Evolutionary conservation across 2,888 invertebrate species (phyloP).

Genomic region (Drosophila neonasuta): DNA sequence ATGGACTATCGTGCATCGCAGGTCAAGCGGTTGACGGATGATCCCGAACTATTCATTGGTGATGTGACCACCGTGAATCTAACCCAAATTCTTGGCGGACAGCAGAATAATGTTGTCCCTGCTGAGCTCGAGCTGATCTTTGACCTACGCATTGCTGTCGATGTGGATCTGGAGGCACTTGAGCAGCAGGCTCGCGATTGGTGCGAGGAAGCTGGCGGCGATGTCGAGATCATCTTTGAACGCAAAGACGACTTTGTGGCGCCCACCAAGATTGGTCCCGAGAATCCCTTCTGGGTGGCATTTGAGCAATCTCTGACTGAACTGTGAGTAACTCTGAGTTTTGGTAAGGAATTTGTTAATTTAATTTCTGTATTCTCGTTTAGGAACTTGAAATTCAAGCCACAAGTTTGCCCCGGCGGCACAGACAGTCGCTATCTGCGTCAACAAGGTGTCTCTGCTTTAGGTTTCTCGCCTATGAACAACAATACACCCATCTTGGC

Average conservation of each 20-base stretch:
- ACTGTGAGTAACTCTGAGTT: slow-evolving; percentile 82
- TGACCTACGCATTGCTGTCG: slow-evolving; percentile 86
- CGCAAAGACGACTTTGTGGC: slow-evolving; percentile 84
- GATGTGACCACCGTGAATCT: slow-evolving; percentile 94
- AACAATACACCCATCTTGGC: slow-evolving; percentile 88
- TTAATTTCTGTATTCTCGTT: not conserved
- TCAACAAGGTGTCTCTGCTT: slow-evolving; percentile 89
- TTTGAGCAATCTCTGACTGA: slow-evolving; percentile 85
- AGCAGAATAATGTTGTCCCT: slow-evolving; percentile 95
- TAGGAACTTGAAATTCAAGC: slow-evolving; percentile 86
- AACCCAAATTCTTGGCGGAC: slow-evolving; percentile 92
- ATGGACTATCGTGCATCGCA: slow-evolving; percentile 84
- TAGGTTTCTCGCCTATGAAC: slow-evolving; percentile 95
- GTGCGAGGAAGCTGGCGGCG: slow-evolving; percentile 88
- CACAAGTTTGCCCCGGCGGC: slow-evolving; percentile 91
- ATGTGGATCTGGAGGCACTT: slow-evolving; percentile 84
- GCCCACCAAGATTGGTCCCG: slow-evolving; percentile 85
- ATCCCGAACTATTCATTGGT: slow-evolving; percentile 83
- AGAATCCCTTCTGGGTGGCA: slow-evolving; percentile 88
- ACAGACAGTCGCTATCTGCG: slow-evolving; percentile 94
- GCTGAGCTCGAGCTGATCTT: slow-evolving; percentile 89
- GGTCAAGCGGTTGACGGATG: slow-evolving; percentile 85
- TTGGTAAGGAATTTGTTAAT: not conserved
- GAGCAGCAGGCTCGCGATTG: slow-evolving; percentile 84
- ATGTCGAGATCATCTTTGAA: slow-evolving; percentile 86